Evolutionary conservation across 2,113 vertebrate genomes (phyloP), one percentile per base, ranked within the genome.

Genomic region (Anolis carolinensis): DNA sequence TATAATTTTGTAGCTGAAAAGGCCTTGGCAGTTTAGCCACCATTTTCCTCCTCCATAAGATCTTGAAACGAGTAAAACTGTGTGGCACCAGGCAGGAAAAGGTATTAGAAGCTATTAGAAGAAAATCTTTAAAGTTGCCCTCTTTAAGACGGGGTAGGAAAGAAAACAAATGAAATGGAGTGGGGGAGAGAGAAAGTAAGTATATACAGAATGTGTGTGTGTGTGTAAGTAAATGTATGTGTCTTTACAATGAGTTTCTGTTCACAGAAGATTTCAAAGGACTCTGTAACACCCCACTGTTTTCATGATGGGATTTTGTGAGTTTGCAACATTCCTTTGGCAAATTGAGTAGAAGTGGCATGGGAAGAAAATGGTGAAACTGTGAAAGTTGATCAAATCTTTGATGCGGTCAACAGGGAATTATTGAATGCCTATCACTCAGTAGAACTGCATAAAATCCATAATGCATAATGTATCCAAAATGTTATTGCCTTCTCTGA

Each of bases 151-250:
- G 44, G 44, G 13, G 44, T 14, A 76, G 6, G 13, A 30, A 16
- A 76, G 44, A 20, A n/a, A 27, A 50, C 14, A 21, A 48, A 48
- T 2, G 11, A 1, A 1, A 3, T 27, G 14, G 7, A 14, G 44
- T 4, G 55, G 55, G 55, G 55, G 18, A 13, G 55, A 55, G 85
- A 89, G 7, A n/a, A 85, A 79, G 89, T 83, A 52, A 79, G 90
- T 84, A 83, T 20, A 72, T 36, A 86, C 75, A 81, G 81, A 76
- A 3, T 70, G 32, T 44, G 39, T 48, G 3, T 44, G 36, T 27
- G 14, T 75, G 21, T 75, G 73, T 48, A 25, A 8, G 27, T 48
- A 5, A 9, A 5, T 72, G 32, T 25, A 20, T 23, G 36, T 74
- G 34, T 39, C 5, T 6, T 5, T 13, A 18, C 9, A 55, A 9